Percentiles rank a stretch among this genome's conserved stretches.
phyloP scores from a whole-genome alignment of 2,888 invertebrate genomes.

The Bombylius major region DNA sequence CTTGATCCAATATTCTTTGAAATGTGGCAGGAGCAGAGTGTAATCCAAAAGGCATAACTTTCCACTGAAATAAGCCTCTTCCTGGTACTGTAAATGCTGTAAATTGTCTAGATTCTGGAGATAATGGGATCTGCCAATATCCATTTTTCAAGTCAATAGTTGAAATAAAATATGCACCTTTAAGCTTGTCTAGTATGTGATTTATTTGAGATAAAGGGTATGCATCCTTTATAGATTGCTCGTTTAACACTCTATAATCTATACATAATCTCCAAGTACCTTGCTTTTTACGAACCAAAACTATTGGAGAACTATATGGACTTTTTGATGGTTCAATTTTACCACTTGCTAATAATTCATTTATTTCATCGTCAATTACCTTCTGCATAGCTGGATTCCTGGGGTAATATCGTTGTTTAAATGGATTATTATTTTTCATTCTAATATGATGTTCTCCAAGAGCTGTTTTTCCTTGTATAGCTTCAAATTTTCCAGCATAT shows the following conservation, averaged over 20 bases:
- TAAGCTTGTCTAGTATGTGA: background rate
- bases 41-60: background rate
- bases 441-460: background rate
- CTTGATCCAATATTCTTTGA: background rate
- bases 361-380: background rate
- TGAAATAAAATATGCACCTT: background rate
- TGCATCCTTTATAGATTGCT: background rate
- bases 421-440: background rate
- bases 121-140: background rate
- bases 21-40: slow-evolving; percentile 4
- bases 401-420: background rate
- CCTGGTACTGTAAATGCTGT: slow-evolving; percentile 1
- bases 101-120: background rate
- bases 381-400: background rate
- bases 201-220: background rate
- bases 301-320: background rate
- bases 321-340: background rate
- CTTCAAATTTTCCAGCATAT: no score
- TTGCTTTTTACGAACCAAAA: background rate
- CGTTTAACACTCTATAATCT: background rate
- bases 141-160: background rate
- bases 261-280: background rate
- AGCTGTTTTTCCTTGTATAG: no score
- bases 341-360: background rate
- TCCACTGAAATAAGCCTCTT: background rate